Evolutionary conservation across 1,140 invertebrate species (phyloP).

Genomic region (Maniola jurtina): DNA sequence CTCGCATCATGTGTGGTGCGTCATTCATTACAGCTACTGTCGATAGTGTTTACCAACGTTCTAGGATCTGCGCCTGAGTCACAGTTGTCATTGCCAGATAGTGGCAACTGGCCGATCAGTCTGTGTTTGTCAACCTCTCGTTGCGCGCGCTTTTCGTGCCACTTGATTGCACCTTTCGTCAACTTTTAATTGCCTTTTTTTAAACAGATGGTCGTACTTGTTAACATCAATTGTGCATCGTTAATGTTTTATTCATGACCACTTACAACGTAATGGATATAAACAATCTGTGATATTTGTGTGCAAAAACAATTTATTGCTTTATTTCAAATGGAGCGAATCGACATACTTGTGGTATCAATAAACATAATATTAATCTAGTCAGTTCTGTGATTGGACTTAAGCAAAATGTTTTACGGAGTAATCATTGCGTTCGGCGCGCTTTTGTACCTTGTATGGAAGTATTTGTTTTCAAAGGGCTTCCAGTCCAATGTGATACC

Average conservation of each 20-base stretch:
- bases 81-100: constrained; percentile 52
- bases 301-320: constrained; percentile 48
- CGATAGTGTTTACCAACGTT: constrained; percentile 62
- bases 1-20: constrained; percentile 49
- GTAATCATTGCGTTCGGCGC: constrained; percentile 53
- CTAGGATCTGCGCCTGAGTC: constrained; percentile 64
- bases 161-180: constrained; percentile 7
- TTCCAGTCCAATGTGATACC: constrained; percentile 20
- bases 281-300: constrained; percentile 44
- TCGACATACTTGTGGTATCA: constrained; percentile 36
- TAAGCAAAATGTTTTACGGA: constrained; percentile 62
- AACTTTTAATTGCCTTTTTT: constrained; percentile 13
- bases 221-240: constrained; percentile 15
- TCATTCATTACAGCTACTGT: constrained; percentile 51
- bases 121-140: constrained; percentile 39
- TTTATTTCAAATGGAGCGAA: constrained; percentile 49
- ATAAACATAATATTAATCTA: constrained; percentile 48
- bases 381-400: constrained; percentile 63
- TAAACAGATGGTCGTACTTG: constrained; percentile 1
- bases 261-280: constrained; percentile 27
- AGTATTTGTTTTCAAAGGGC: constrained; percentile 43
- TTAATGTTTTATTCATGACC: constrained; percentile 31
- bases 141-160: constrained; percentile 36
- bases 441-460: constrained; percentile 57
- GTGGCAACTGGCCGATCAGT: constrained; percentile 51